phyloP scores from a whole-genome alignment of 1,140 invertebrate genomes.

The Cotesia chilonis region DNA sequence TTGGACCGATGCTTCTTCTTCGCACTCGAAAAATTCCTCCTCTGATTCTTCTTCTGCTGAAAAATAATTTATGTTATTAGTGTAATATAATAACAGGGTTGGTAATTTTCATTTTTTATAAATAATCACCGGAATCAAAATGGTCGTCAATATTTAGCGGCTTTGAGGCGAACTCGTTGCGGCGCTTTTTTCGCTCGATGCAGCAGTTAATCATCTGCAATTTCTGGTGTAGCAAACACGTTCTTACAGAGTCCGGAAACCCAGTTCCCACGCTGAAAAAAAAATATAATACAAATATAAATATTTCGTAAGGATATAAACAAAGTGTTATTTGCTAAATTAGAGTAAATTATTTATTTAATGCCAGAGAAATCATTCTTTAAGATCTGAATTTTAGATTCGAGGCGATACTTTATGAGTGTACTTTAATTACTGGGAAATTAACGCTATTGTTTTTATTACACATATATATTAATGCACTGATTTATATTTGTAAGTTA shows the following conservation, averaged over 20 bases:
- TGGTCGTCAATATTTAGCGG: constrained; percentile 51
- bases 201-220: constrained; percentile 97
- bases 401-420: too few species aligned
- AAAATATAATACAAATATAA: constrained; percentile 30
- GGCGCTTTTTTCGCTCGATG: constrained; percentile 77
- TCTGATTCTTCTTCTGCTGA: neutral
- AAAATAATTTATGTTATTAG: neutral
- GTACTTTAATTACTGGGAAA: too few species aligned
- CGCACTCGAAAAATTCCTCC: constrained; percentile 31
- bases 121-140: constrained; percentile 49
- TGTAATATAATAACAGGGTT: too few species aligned
- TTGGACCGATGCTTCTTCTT: constrained; percentile 83
- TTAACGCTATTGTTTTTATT: too few species aligned
- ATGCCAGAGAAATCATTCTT: neutral
- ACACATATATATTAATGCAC: too few species aligned
- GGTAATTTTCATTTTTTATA: too few species aligned
- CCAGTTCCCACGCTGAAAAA: constrained; percentile 74
- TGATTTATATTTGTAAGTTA: too few species aligned
- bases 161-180: constrained; percentile 63
- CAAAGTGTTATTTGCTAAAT: constrained; percentile 12
- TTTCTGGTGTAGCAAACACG: constrained; percentile 94
- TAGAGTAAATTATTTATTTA: too few species aligned
- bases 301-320: constrained; percentile 18
- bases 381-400: too few species aligned
- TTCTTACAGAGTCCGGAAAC: constrained; percentile 80